These are phyloP conservation scores for Drepanosiphum platanoidis DNA, from an alignment of 2,888 invertebrate species.

Conservation along the genomic window DNA sequence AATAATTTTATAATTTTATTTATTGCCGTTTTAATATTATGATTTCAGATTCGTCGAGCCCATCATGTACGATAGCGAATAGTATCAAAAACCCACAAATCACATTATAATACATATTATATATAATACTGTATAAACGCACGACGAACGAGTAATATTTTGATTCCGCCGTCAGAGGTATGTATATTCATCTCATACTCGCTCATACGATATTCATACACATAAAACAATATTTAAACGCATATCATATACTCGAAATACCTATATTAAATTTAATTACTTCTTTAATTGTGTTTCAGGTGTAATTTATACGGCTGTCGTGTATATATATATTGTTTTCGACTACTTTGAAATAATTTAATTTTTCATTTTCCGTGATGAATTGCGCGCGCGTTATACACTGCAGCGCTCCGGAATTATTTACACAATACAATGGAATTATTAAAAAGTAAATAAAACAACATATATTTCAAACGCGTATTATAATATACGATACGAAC, in stretches of 20 bases:
- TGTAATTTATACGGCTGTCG: no score
- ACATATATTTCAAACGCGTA: neutral
- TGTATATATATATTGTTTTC: slow-evolving; percentile 1
- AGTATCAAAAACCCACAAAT: neutral
- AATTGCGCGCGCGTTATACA: neutral
- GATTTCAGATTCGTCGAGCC: neutral
- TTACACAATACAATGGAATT: slow-evolving; percentile 22
- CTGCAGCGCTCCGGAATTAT: neutral
- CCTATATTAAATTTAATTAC: slow-evolving; percentile 33
- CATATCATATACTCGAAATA: no score
- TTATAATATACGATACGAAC: neutral
- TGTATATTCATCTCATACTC: no score
- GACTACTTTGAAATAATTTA: slow-evolving; percentile 22
- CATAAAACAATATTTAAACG: no score
- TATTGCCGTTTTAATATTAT: neutral
- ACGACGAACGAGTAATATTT: neutral
- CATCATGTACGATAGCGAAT: no score
- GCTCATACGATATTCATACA: neutral
- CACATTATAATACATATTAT: no score
- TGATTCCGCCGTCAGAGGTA: neutral
- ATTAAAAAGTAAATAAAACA: slow-evolving; percentile 6
- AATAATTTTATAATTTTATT: neutral
- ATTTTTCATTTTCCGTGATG: slow-evolving; percentile 6
- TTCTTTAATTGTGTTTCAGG: slow-evolving; percentile 28
- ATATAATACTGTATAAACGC: neutral